phyloP scores from a whole-genome alignment of 2,888 invertebrate species.

The Antheraea assamensis region DNA sequence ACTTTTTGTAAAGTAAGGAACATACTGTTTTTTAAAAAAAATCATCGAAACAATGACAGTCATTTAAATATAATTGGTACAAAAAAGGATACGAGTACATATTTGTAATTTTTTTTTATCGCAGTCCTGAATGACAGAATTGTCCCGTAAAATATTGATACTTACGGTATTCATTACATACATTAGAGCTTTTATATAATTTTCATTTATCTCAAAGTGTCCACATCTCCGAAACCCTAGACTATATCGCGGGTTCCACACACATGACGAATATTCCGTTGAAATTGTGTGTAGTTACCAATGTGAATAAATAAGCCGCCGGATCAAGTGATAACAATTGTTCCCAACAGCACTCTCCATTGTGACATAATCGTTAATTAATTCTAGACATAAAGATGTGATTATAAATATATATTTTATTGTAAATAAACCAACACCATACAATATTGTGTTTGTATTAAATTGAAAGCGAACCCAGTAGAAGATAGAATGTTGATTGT shows the following conservation, averaged over 20 bases:
- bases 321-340: background rate
- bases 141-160: background rate
- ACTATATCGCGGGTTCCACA: background rate
- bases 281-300: background rate
- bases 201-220: background rate
- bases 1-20: too few relatives aligned
- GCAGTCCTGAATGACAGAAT: too few relatives aligned
- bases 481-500: background rate
- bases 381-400: background rate
- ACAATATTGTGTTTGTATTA: background rate
- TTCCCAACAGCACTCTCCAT: background rate
- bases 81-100: too few relatives aligned
- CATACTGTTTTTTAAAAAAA: too few relatives aligned
- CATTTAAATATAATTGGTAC: too few relatives aligned
- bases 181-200: background rate
- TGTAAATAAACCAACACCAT: conserved; percentile 7
- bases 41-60: too few relatives aligned
- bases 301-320: background rate
- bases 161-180: too few relatives aligned
- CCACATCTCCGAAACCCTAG: background rate
- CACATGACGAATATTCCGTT: background rate
- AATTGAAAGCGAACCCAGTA: background rate
- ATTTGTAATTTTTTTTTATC: too few relatives aligned
- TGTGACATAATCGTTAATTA: conserved; percentile 1
- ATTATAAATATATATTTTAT: conserved; percentile 12